phyloP scores from a whole-genome alignment of 2,888 invertebrate genomes.

The Abscondita cerata region DNA sequence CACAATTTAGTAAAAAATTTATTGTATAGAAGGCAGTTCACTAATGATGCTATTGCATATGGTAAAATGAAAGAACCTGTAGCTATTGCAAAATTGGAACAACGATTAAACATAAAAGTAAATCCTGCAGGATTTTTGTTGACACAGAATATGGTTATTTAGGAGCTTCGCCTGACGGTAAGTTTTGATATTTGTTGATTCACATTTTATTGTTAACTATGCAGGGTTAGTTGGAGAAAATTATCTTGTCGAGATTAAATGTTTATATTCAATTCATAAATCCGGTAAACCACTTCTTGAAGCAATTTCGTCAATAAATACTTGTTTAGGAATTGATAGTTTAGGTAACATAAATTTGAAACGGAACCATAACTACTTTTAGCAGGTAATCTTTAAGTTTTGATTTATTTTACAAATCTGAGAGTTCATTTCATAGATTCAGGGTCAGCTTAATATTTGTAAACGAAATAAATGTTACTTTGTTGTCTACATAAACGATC shows the following conservation, averaged over 20 bases:
- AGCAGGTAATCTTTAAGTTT: too few species aligned
- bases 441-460: too few species aligned
- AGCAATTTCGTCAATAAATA: too few species aligned
- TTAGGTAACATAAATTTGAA: too few species aligned
- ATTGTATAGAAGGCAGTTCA: background rate
- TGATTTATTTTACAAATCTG: too few species aligned
- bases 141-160: background rate
- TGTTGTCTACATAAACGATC: too few species aligned
- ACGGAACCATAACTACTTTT: too few species aligned
- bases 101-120: background rate
- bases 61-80: background rate
- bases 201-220: background rate
- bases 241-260: background rate
- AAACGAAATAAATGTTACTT: too few species aligned
- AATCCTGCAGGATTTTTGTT: background rate
- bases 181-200: background rate
- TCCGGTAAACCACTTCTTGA: too few species aligned
- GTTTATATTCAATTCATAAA: background rate
- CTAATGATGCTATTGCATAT: background rate
- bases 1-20: slow-evolving; percentile 1
- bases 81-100: background rate
- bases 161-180: background rate
- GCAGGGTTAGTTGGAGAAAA: background rate
- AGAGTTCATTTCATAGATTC: too few species aligned
- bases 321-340: too few species aligned